A percentile compares a stretch with the other conserved stretches of the same genome.
These are phyloP conservation scores for Amaurobius ferox DNA, from an alignment of 2,888 invertebrate genomes.

Conservation along the genomic window DNA sequence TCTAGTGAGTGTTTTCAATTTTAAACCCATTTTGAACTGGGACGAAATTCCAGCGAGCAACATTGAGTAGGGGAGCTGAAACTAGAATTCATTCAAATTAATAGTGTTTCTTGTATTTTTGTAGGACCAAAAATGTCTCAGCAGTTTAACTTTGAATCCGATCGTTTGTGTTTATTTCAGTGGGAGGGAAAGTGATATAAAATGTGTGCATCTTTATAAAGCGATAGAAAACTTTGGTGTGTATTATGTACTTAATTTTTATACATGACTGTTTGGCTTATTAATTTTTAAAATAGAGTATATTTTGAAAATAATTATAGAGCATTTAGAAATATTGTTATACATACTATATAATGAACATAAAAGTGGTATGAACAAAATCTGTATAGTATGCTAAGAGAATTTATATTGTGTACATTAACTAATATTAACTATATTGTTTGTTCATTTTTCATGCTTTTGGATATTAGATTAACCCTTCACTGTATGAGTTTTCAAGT, in stretches of 20 bases:
- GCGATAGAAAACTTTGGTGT: background rate
- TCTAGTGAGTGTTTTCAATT: background rate
- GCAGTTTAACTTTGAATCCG: background rate
- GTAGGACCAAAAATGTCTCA: background rate
- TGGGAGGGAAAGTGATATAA: background rate
- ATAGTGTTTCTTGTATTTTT: constrained; percentile 5
- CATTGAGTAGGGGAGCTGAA: background rate
- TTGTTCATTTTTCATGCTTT: too few species aligned
- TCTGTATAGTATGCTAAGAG: too few species aligned
- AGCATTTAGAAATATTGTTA: too few species aligned
- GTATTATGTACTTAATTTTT: background rate
- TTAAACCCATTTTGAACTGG: constrained; percentile 1
- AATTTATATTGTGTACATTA: too few species aligned
- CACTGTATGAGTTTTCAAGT: too few species aligned
- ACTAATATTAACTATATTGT: too few species aligned
- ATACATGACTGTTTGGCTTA: too few species aligned
- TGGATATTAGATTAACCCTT: too few species aligned
- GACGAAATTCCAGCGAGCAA: background rate
- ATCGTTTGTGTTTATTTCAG: background rate
- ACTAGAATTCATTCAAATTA: constrained; percentile 8
- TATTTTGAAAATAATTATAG: too few species aligned
- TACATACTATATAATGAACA: too few species aligned
- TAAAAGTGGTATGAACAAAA: too few species aligned
- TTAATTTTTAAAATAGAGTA: too few species aligned
- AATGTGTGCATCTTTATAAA: background rate